A percentile compares a stretch with the other conserved stretches of the same genome.
Evolutionary conservation across 2,113 vertebrate species (phyloP).

Genomic region (Cyanoramphus novaezelandiae): DNA sequence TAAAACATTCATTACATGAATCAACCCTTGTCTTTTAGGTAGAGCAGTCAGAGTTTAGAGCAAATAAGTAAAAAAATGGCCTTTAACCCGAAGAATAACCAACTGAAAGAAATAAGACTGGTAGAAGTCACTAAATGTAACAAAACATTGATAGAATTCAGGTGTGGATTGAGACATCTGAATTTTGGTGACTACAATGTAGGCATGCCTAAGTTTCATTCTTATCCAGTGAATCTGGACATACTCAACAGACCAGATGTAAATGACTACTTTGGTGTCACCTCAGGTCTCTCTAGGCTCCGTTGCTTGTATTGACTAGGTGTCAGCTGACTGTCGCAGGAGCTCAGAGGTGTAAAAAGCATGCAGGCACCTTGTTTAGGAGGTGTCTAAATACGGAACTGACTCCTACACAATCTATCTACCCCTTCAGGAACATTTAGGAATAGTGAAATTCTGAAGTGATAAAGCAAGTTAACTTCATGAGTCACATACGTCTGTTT

Average conservation of each 20-base stretch:
- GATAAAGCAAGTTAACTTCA: neutral
- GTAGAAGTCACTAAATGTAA: neutral
- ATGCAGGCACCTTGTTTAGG: neutral
- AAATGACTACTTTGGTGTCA: neutral
- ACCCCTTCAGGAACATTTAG: neutral
- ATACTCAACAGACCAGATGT: neutral
- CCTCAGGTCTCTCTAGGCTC: neutral
- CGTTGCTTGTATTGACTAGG: neutral
- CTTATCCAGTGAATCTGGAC: neutral
- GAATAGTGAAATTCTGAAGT: neutral
- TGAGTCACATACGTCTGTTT: neutral
- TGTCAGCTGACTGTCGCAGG: neutral
- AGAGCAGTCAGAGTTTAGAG: neutral
- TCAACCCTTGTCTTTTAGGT: neutral
- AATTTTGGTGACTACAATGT: neutral
- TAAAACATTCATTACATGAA: neutral
- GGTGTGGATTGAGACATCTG: neutral
- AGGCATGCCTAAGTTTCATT: neutral
- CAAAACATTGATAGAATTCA: neutral
- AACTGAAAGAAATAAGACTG: neutral
- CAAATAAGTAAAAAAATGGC: neutral
- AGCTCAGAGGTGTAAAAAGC: neutral
- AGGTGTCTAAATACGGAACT: neutral
- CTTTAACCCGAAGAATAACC: neutral
- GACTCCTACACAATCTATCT: neutral